These are phyloP conservation scores for Hippocampus kuda DNA, from an alignment of 2,797 vertebrate species.

Conservation along the genomic window DNA sequence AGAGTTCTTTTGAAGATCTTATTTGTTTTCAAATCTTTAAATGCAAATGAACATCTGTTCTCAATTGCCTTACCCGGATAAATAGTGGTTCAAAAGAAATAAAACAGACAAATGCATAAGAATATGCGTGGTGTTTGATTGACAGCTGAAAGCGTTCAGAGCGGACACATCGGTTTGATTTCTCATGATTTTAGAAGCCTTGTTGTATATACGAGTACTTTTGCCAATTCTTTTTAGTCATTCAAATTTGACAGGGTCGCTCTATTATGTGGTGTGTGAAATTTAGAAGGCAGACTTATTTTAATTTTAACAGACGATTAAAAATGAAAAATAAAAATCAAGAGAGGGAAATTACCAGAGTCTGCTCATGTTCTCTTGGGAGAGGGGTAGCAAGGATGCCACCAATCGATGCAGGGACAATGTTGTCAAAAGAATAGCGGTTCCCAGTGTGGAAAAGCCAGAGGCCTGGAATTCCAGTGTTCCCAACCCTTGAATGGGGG, in stretches of 20 bases:
- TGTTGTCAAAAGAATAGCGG: conserved; percentile 61
- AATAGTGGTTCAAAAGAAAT: background rate
- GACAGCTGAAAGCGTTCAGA: background rate
- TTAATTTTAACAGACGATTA: background rate
- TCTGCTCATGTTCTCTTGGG: conserved; percentile 22
- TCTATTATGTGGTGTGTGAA: background rate
- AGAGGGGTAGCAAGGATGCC: conserved; percentile 37
- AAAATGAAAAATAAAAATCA: background rate
- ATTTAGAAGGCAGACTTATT: background rate
- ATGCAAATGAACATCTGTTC: background rate
- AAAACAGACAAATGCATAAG: background rate
- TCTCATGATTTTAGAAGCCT: background rate
- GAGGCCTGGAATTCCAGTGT: conserved; percentile 75
- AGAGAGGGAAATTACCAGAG: conserved; percentile 31
- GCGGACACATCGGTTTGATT: background rate
- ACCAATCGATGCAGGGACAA: conserved; percentile 63
- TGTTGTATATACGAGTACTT: background rate
- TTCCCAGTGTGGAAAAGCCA: conserved; percentile 90
- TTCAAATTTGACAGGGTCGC: background rate
- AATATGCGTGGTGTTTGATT: background rate
- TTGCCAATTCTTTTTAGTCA: background rate
- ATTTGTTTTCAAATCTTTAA: background rate
- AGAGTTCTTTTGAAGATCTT: too few species aligned
- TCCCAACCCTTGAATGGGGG: conserved; percentile 69
- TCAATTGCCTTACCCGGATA: background rate